These are phyloP conservation scores for Trachythela sp. DNA, from an alignment of 64 coral and sea anemone genomes.

Conservation along the genomic window DNA sequence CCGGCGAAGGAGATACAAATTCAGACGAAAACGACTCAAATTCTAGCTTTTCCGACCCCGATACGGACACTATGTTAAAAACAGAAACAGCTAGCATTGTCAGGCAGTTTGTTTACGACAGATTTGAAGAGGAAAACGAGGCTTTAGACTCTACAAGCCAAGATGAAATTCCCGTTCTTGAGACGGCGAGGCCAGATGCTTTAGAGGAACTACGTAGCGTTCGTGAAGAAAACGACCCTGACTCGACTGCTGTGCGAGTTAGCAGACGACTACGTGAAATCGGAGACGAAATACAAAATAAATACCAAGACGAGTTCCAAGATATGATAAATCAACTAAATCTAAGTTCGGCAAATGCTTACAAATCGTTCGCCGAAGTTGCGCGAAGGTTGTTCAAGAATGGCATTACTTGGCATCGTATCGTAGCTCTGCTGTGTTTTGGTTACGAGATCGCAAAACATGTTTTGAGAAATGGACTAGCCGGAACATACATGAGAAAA, in stretches of 20 bases:
- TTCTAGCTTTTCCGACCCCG: neutral
- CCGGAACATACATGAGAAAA: constrained; percentile 86
- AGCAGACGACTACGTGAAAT: constrained; percentile 85
- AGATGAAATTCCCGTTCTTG: constrained; percentile 42
- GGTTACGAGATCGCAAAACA: constrained; percentile 85
- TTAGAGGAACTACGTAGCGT: constrained; percentile 88
- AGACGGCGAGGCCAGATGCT: constrained; percentile 71
- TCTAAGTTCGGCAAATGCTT: constrained; percentile 72
- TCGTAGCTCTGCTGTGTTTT: constrained; percentile 86
- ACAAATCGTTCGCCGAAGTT: constrained; percentile 85
- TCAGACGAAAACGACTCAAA: neutral
- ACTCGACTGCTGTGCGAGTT: constrained; percentile 67
- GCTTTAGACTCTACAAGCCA: constrained; percentile 48
- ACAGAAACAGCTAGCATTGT: constrained; percentile 77
- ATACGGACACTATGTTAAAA: neutral
- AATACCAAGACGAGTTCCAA: constrained; percentile 93
- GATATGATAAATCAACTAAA: constrained; percentile 91
- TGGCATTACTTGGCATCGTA: constrained; percentile 88
- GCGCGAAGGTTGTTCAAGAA: constrained; percentile 80
- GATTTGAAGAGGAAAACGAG: constrained; percentile 77
- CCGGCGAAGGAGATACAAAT: neutral
- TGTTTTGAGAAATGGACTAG: constrained; percentile 85
- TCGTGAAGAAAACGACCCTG: constrained; percentile 56
- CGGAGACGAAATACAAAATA: constrained; percentile 93
- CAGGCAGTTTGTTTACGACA: constrained; percentile 81